Percentiles rank a stretch among this genome's conserved stretches.
Conservation (phyloP, 92 coral and sea anemone genomes). For the Plumapathes pennacea region DNA sequence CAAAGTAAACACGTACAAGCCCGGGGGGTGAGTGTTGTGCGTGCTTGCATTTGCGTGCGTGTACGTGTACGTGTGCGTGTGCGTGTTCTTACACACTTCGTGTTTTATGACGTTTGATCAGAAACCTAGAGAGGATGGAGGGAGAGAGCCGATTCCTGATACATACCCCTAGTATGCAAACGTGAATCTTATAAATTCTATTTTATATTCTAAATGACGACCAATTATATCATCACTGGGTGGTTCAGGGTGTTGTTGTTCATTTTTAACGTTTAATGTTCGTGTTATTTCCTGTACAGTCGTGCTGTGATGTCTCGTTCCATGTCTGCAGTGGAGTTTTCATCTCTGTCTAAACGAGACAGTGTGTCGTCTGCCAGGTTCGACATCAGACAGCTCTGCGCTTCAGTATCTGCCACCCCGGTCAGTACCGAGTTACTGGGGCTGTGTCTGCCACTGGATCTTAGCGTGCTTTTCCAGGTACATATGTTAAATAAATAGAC, state of each 20-base stretch:
- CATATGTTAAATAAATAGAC: not conserved
- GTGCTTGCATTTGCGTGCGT: no score
- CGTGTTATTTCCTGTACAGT: slow-evolving; percentile 3
- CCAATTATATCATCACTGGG: no score
- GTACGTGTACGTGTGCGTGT: no score
- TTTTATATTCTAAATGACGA: no score
- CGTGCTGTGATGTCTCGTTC: slow-evolving; percentile 55
- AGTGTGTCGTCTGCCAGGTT: slow-evolving; percentile 61
- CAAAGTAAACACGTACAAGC: slow-evolving; percentile 42
- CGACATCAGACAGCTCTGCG: slow-evolving; percentile 67
- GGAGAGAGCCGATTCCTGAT: no score
- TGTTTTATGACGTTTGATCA: not conserved
- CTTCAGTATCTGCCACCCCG: slow-evolving; percentile 44
- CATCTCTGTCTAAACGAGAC: slow-evolving; percentile 48
- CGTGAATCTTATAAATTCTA: no score
- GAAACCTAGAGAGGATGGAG: no score
- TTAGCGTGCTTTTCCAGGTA: slow-evolving; percentile 83
- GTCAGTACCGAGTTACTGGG: slow-evolving; percentile 84
- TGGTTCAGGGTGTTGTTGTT: no score
- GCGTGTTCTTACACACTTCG: not conserved
- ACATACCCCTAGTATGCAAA: no score
- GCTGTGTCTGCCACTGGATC: slow-evolving; percentile 81
- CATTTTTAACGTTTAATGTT: not conserved
- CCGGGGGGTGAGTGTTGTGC: slow-evolving; percentile 8
- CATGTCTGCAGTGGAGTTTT: slow-evolving; percentile 42